A percentile compares a stretch with the other conserved stretches of the same genome.
These are phyloP conservation scores for Eupsittula cactorum DNA, from an alignment of 2,113 vertebrate genomes.

Conservation along the genomic window DNA sequence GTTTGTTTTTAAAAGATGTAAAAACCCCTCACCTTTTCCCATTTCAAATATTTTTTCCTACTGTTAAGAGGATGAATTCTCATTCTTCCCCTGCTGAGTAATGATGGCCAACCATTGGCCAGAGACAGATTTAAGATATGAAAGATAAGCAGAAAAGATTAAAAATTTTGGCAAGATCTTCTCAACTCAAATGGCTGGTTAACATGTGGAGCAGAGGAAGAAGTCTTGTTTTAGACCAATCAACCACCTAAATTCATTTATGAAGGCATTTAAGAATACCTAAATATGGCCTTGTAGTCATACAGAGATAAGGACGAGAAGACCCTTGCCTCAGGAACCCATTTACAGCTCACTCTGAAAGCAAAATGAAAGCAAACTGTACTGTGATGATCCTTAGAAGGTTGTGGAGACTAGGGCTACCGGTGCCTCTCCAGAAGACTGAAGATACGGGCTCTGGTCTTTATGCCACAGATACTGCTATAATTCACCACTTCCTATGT, in stretches of 20 bases:
- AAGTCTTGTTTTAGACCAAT: neutral
- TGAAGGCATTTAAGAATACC: neutral
- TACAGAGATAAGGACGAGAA: neutral
- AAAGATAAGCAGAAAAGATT: neutral
- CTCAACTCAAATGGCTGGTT: neutral
- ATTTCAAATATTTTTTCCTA: neutral
- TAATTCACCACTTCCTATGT: neutral
- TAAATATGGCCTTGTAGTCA: neutral
- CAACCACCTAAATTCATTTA: neutral
- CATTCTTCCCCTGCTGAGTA: neutral
- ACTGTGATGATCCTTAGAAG: neutral
- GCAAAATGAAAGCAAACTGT: neutral
- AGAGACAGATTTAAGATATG: neutral
- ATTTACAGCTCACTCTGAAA: neutral
- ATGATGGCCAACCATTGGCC: neutral
- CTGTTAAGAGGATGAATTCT: neutral
- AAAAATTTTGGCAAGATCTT: neutral
- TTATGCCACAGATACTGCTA: neutral
- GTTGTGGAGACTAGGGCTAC: neutral
- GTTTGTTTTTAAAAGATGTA: neutral
- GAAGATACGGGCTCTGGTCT: neutral
- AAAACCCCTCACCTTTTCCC: accelerated
- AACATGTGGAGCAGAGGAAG: neutral
- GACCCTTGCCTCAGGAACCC: neutral
- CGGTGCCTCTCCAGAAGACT: neutral